Percentiles rank a stretch among this genome's conserved stretches.
Evolutionary conservation across 2,888 invertebrate genomes (phyloP).

Genomic region (Meghimatium bilineatum): DNA sequence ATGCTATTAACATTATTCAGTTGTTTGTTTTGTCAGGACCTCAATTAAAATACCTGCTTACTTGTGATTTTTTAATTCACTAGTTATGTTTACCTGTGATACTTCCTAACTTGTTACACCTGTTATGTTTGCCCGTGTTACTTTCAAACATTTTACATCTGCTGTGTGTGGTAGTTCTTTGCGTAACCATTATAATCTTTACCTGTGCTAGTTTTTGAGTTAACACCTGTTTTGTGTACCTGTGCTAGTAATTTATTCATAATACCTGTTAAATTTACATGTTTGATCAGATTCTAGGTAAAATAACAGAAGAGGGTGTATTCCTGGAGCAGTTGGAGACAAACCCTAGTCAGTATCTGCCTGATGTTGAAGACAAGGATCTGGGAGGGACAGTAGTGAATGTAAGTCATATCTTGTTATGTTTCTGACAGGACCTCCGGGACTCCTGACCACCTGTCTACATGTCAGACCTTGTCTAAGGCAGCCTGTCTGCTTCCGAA

Average conservation of each 20-base stretch:
- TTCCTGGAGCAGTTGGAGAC: slow-evolving; percentile 77
- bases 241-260: neutral
- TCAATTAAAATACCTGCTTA: no score
- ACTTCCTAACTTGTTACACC: neutral
- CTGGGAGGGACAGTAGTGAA: slow-evolving; percentile 74
- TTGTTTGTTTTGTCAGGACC: no score
- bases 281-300: slow-evolving; percentile 69
- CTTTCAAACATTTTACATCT: neutral
- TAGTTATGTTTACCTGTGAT: neutral
- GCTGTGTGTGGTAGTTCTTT: no score
- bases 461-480: no score
- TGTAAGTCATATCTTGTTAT: slow-evolving; percentile 55
- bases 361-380: slow-evolving; percentile 71
- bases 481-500: no score
- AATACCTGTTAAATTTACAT: neutral
- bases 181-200: no score
- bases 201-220: neutral
- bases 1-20: no score
- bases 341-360: slow-evolving; percentile 75
- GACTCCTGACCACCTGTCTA: no score
- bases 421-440: no score
- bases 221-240: neutral
- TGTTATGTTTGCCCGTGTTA: neutral
- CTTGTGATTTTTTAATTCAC: no score
- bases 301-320: slow-evolving; percentile 76